phyloP scores from a whole-genome alignment of 2,797 vertebrate species.

The Sebastes reedi region DNA sequence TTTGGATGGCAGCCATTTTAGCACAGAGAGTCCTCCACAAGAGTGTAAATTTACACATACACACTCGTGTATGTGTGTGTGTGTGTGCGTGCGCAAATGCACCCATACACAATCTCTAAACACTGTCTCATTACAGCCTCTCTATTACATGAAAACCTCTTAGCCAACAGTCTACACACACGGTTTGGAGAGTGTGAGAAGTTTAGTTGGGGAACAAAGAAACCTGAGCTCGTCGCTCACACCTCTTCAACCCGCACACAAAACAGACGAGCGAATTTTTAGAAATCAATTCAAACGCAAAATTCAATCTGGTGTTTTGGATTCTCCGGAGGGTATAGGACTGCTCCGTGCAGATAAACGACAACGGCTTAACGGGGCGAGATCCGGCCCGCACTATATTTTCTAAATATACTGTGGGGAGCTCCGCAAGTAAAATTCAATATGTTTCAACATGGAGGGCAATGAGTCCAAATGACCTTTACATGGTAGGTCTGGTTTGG shows the following conservation, averaged over 20 bases:
- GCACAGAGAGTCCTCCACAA: slow-evolving; percentile 66
- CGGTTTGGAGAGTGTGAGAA: slow-evolving; percentile 47
- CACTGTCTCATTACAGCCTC: slow-evolving; percentile 57
- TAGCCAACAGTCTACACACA: slow-evolving; percentile 32
- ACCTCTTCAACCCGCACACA: slow-evolving; percentile 36
- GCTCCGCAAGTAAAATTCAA: slow-evolving; percentile 63
- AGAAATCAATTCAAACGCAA: slow-evolving; percentile 46
- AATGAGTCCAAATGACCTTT: slow-evolving; percentile 78
- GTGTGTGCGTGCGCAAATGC: slow-evolving; percentile 35
- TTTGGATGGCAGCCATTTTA: slow-evolving; percentile 80
- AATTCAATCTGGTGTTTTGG: slow-evolving; percentile 50
- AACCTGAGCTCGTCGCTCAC: slow-evolving; percentile 51
- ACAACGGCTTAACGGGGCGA: slow-evolving; percentile 36
- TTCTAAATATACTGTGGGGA: slow-evolving; percentile 68
- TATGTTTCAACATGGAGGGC: slow-evolving; percentile 63
- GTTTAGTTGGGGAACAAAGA: slow-evolving; percentile 59
- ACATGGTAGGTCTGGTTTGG: slow-evolving; percentile 71
- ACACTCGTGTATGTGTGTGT: background rate
- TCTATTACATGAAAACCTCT: slow-evolving; percentile 60
- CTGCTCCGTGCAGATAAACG: slow-evolving; percentile 52
- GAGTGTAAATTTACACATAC: slow-evolving; percentile 71
- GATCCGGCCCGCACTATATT: slow-evolving; percentile 38
- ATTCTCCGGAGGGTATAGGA: slow-evolving; percentile 27
- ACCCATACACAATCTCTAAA: slow-evolving; percentile 50
- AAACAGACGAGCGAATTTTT: slow-evolving; percentile 40